Evolutionary conservation across 2,797 vertebrate genomes (phyloP).

Genomic region (Naso thynnoides): DNA sequence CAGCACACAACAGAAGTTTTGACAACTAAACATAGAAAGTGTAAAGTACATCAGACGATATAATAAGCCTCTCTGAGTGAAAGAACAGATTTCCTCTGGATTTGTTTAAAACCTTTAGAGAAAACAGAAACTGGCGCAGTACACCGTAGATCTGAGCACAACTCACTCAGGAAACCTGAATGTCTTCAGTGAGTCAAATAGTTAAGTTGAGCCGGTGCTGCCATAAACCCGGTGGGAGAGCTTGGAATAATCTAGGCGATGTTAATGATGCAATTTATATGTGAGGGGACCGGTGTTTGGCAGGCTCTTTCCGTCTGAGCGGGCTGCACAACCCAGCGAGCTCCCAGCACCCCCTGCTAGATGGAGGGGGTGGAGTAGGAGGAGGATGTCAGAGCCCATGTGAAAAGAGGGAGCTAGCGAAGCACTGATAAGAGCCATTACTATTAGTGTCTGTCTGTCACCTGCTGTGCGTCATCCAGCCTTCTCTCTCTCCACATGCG

Average conservation of each 20-base stretch:
- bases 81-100: constrained; percentile 56
- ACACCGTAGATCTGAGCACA: constrained; percentile 67
- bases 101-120: constrained; percentile 70
- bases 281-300: constrained; percentile 85
- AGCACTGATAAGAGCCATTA: constrained; percentile 86
- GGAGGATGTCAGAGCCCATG: constrained; percentile 84
- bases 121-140: constrained; percentile 62
- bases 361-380: constrained; percentile 84
- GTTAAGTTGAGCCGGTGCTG: constrained; percentile 82
- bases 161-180: constrained; percentile 77
- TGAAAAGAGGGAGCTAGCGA: constrained; percentile 79
- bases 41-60: constrained; percentile 47
- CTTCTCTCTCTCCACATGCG: constrained; percentile 72
- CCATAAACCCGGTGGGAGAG: constrained; percentile 84
- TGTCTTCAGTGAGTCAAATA: constrained; percentile 80
- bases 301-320: constrained; percentile 82
- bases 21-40: constrained; percentile 21
- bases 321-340: constrained; percentile 78
- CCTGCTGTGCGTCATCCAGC: constrained; percentile 84
- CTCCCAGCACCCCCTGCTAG: constrained; percentile 78
- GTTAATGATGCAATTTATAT: constrained; percentile 89
- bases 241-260: constrained; percentile 85
- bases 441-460: constrained; percentile 88
- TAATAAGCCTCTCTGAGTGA: constrained; percentile 49
- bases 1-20: constrained; percentile 34